Evolutionary conservation across 2,797 vertebrate genomes (phyloP), one percentile per base, ranked within the genome.

Genomic region (Choloepus didactylus): DNA sequence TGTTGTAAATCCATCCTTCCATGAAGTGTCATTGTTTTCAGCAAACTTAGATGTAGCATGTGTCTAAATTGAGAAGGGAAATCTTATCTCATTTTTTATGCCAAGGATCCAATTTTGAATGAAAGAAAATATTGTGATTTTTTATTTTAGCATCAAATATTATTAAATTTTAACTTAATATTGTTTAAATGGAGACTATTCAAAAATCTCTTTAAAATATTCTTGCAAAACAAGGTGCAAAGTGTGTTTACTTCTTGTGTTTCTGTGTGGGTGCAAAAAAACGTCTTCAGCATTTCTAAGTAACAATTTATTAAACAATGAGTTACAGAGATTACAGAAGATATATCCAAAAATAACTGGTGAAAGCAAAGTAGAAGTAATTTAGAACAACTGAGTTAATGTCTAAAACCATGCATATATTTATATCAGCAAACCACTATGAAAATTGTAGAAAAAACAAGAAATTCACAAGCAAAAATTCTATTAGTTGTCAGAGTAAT

Each of bases 191-290:
- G 89, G 41, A 93, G 73, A 87, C 75, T 41, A 69, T n/a, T 88
- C 8, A 46, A 77, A 96, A 87, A 31, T 76, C 2, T 18, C 84
- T 87, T 41, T 38, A 54, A 73, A 89, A 44, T 70, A 91, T 75
- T 91, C 31, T 67, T 89, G 23, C 14, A 96, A 91, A 73, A 89
- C 4, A 84, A 94, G 46, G 59, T 51, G 85, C 6, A 93, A 92
- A 35, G 7, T 60, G 0, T 69, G 23, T 66, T 82, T 95, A 76
- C 2, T 70, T 87, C 7, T 91, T 54, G 3, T 77, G 14, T 85
- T 54, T 82, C 70, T 46, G 5, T 70, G 54, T 46, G 91, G 35
- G 29, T 72, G 21, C 62, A 84, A 77, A 86, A 69, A 77, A 86
- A 51, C 79, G 82, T 59, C 72, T 82, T 81, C 29, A 75, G 25